Percentiles rank a stretch among this genome's conserved stretches.
These are phyloP conservation scores for Cydia pomonella DNA, from an alignment of 1,140 invertebrate species.

Conservation along the genomic window DNA sequence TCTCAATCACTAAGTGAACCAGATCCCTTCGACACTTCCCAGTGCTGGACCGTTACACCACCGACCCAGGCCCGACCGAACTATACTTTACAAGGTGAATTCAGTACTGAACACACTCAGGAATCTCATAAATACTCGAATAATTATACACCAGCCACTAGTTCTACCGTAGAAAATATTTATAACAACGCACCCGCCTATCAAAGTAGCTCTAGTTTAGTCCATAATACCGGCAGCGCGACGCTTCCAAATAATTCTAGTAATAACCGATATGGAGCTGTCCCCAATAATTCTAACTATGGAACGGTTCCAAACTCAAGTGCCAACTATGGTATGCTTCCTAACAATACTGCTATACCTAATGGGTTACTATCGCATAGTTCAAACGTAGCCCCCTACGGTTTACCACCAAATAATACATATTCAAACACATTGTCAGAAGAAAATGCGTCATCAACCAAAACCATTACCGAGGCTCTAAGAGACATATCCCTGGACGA, in stretches of 20 bases:
- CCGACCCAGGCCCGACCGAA: constrained; percentile 40
- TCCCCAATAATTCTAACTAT: constrained; percentile 12
- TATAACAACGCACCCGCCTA: constrained; percentile 41
- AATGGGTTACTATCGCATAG: neutral
- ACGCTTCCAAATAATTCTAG: constrained; percentile 39
- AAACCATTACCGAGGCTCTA: constrained; percentile 48
- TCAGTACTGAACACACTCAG: constrained; percentile 40
- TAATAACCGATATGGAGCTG: neutral
- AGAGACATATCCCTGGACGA: constrained; percentile 72
- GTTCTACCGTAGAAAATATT: constrained; percentile 36
- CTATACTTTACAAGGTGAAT: constrained; percentile 53
- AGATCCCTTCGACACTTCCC: constrained; percentile 66
- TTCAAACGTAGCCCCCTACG: constrained; percentile 40
- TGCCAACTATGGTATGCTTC: constrained; percentile 14
- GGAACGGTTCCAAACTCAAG: neutral
- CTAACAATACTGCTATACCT: neutral
- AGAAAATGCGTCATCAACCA: constrained; percentile 36
- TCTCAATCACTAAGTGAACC: constrained; percentile 37
- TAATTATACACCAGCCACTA: constrained; percentile 43
- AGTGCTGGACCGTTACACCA: constrained; percentile 47
- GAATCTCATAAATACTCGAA: constrained; percentile 65
- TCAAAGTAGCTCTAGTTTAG: constrained; percentile 46
- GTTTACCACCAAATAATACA: constrained; percentile 47
- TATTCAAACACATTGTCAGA: constrained; percentile 51
- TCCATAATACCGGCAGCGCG: constrained; percentile 17